Conservation (phyloP, 2,888 invertebrate genomes). For the Andrena minutula region DNA sequence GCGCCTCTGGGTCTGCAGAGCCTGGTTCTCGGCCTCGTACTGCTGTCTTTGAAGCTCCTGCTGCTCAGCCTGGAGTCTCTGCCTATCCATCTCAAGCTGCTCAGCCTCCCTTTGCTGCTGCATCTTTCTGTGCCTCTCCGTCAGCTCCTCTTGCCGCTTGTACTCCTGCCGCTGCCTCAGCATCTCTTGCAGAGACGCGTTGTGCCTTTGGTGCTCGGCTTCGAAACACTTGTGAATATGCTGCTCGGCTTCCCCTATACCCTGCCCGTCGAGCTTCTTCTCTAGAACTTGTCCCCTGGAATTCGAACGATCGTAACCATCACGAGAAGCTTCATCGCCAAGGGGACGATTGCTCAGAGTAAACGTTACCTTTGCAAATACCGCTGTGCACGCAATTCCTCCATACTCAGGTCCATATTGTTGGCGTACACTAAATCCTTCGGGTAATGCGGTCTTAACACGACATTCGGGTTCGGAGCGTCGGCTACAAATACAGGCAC, state of each 20-base stretch:
- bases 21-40: conserved; percentile 62
- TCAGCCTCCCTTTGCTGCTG: conserved; percentile 62
- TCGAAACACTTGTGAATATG: conserved; percentile 58
- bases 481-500: conserved; percentile 80
- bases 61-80: conserved; percentile 66
- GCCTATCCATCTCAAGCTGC: conserved; percentile 58
- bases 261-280: conserved; percentile 52
- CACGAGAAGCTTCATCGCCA: not conserved
- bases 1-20: conserved; percentile 69
- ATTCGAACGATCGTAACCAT: conserved; percentile 10
- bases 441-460: conserved; percentile 81
- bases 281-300: conserved; percentile 48
- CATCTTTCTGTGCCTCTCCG: conserved; percentile 63
- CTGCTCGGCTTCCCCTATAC: conserved; percentile 43
- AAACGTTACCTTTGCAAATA: conserved; percentile 83
- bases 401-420: conserved; percentile 91
- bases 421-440: conserved; percentile 86
- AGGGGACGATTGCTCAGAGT: not conserved
- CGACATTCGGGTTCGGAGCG: conserved; percentile 76
- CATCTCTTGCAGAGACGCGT: conserved; percentile 66
- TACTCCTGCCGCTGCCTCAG: conserved; percentile 70
- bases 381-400: conserved; percentile 90
- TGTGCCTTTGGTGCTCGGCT: conserved; percentile 57
- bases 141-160: conserved; percentile 70
- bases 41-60: conserved; percentile 67